A percentile compares a stretch with the other conserved stretches of the same genome.
Conservation (phyloP, 2,888 invertebrate genomes). For the Julus scanicus region DNA sequence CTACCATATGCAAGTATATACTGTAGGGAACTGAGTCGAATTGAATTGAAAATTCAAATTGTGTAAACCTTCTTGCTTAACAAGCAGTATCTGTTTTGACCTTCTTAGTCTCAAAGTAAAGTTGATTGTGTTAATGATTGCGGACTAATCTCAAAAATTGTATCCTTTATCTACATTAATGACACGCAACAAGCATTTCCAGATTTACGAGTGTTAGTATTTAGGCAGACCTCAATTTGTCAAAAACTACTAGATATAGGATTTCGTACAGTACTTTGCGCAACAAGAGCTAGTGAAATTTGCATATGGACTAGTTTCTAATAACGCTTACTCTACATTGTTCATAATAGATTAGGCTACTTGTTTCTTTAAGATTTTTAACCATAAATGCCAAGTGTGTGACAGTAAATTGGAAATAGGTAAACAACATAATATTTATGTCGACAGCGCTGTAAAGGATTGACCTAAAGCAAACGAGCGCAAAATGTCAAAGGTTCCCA, state of each 20-base stretch:
- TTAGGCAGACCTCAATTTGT: background rate
- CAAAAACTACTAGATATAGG: background rate
- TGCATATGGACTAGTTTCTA: background rate
- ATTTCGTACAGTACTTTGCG: background rate
- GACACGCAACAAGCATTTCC: too few species aligned
- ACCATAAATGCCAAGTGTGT: background rate
- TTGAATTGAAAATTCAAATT: too few species aligned
- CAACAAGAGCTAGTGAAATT: background rate
- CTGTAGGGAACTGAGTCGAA: too few species aligned
- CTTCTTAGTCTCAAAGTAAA: too few species aligned
- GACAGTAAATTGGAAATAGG: background rate
- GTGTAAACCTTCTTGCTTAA: too few species aligned
- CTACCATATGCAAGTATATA: too few species aligned
- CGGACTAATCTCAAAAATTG: too few species aligned
- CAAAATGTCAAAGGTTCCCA: background rate
- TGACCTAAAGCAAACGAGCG: slow-evolving; percentile 14
- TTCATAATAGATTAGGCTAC: background rate
- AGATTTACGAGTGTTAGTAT: too few species aligned
- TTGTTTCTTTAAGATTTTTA: background rate
- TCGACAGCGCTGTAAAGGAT: background rate
- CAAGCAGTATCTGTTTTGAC: too few species aligned
- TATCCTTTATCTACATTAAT: too few species aligned
- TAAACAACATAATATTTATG: background rate
- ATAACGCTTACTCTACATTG: background rate
- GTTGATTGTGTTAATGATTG: too few species aligned